Conservation (phyloP, 2,888 invertebrate species). For the Uropetala carovei region DNA sequence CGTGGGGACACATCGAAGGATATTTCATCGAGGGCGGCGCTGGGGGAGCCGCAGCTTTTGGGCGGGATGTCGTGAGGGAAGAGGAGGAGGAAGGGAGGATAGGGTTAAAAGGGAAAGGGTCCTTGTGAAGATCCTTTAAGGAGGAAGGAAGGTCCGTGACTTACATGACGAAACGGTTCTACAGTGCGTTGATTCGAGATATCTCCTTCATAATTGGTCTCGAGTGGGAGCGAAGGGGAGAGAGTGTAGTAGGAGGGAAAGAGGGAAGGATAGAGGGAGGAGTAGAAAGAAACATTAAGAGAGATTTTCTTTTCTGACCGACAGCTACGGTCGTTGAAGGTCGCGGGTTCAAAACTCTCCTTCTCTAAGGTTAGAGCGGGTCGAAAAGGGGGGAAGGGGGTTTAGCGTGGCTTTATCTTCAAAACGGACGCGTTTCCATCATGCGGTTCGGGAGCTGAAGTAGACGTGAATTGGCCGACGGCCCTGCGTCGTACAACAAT, state of each 20-base stretch:
- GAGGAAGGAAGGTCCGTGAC: slow-evolving; percentile 8
- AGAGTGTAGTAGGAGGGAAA: too few relatives aligned
- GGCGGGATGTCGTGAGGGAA: neutral
- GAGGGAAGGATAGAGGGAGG: neutral
- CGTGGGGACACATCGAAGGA: neutral
- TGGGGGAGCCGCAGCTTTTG: neutral
- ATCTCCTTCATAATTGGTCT: too few relatives aligned
- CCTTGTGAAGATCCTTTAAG: neutral
- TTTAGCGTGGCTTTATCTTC: neutral
- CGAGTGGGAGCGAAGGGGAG: too few relatives aligned
- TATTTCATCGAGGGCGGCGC: neutral
- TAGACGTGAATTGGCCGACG: neutral
- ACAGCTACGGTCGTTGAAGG: neutral
- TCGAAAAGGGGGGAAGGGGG: neutral
- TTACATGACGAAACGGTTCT: neutral
- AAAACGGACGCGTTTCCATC: slow-evolving; percentile 2
- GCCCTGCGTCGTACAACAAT: slow-evolving; percentile 4
- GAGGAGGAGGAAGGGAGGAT: neutral
- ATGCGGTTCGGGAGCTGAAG: neutral
- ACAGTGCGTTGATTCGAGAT: neutral
- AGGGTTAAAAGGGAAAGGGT: neutral
- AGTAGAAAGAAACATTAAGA: neutral
- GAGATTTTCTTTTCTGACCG: too few relatives aligned
- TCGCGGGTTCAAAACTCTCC: slow-evolving; percentile 26
- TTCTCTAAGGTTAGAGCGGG: neutral